Percentiles rank a stretch among this genome's conserved stretches.
Evolutionary conservation across 2,113 vertebrate species (phyloP).

Genomic region (Haplotaxodon microlepis): DNA sequence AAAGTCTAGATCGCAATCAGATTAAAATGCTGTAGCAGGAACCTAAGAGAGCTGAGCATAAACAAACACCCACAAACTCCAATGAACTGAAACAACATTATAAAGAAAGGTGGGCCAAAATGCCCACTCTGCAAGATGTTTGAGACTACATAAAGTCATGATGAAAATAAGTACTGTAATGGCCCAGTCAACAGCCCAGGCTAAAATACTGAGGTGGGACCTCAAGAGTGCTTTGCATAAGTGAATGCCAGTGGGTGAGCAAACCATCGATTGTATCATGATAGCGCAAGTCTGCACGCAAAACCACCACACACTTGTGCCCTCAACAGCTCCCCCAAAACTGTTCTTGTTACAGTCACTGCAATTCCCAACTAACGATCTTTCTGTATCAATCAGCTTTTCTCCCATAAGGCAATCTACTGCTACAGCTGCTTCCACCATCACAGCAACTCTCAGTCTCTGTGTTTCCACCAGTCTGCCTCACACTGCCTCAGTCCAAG

Average conservation of each 20-base stretch:
- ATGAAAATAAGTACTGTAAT: background rate
- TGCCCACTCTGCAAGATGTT: background rate
- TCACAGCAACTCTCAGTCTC: background rate
- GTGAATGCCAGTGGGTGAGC: background rate
- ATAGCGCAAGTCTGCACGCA: background rate
- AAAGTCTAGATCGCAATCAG: background rate
- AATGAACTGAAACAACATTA: background rate
- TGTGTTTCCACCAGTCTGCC: background rate
- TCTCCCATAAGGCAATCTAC: constrained; percentile 18
- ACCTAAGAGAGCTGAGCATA: background rate
- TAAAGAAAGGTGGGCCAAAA: background rate
- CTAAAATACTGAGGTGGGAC: background rate
- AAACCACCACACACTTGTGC: background rate
- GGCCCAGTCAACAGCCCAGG: background rate
- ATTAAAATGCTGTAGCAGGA: background rate
- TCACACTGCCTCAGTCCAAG: background rate
- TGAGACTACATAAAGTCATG: background rate
- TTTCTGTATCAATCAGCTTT: constrained; percentile 9
- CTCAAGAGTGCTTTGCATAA: background rate
- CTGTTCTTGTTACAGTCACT: background rate
- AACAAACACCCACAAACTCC: background rate
- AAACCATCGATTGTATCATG: background rate
- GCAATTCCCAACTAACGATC: constrained; percentile 4
- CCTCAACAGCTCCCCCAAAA: background rate
- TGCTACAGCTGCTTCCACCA: constrained; percentile 18